Conservation (phyloP, 2,113 vertebrate species). For the Strix aluco region DNA sequence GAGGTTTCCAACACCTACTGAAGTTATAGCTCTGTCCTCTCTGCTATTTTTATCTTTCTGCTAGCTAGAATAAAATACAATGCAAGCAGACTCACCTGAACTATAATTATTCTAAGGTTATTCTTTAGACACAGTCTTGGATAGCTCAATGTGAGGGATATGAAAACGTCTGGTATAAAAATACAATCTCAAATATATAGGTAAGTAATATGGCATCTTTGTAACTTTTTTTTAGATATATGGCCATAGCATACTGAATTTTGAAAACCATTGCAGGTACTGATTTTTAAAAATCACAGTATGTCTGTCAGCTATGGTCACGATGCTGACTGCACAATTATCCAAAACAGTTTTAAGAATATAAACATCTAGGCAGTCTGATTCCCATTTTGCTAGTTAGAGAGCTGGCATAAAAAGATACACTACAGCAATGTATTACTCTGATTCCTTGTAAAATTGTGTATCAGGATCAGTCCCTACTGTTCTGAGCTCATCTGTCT, state of each 20-base stretch:
- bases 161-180: not conserved
- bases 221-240: not conserved
- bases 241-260: not conserved
- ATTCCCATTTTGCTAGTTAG: constrained; percentile 29
- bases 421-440: not conserved
- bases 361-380: not conserved
- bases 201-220: not conserved
- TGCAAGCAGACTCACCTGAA: not conserved
- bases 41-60: not conserved
- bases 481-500: constrained; percentile 24
- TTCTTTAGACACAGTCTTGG: not conserved
- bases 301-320: not conserved
- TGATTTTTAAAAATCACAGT: constrained; percentile 12
- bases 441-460: constrained; percentile 18
- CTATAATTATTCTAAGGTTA: not conserved
- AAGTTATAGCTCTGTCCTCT: not conserved
- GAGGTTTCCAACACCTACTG: not conserved
- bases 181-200: not conserved
- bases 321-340: not conserved
- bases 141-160: not conserved
- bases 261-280: not conserved
- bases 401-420: not conserved
- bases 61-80: not conserved
- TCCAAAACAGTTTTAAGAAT: not conserved
- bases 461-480: constrained; percentile 29